Conservation (phyloP, 2,113 vertebrate genomes). For the Pachyramphus minor region DNA sequence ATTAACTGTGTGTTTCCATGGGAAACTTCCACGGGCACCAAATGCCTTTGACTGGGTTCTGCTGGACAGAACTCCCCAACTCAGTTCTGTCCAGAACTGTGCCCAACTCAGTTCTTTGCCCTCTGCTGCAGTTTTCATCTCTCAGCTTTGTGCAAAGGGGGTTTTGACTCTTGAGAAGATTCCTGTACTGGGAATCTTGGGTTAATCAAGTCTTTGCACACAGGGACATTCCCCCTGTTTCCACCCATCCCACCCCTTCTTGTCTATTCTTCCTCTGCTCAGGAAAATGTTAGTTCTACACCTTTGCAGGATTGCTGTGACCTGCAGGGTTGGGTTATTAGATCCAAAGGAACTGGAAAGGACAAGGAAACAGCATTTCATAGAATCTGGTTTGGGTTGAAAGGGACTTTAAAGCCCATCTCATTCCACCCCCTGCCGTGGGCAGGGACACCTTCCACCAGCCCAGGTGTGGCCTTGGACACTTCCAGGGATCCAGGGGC, state of each 20-base stretch:
- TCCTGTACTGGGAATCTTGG: not conserved
- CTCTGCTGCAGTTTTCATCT: not conserved
- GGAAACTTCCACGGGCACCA: not conserved
- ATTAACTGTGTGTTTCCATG: not conserved
- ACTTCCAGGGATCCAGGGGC: not conserved
- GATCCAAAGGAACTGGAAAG: not conserved
- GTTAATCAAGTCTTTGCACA: not conserved
- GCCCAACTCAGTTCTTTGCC: not conserved
- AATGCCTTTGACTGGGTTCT: not conserved
- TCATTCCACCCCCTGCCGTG: not conserved
- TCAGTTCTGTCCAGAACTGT: too few relatives aligned
- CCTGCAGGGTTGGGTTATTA: not conserved
- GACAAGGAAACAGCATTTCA: not conserved
- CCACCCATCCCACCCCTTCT: not conserved
- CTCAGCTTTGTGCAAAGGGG: not conserved
- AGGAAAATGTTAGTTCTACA: not conserved
- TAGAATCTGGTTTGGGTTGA: not conserved
- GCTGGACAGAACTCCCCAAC: too few relatives aligned
- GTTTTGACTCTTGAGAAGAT: not conserved
- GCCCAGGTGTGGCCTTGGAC: not conserved
- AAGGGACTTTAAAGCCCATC: not conserved
- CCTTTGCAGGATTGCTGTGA: not conserved
- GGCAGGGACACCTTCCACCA: not conserved
- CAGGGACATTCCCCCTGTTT: fast-evolving
- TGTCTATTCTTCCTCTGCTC: not conserved